A percentile compares a stretch with the other conserved stretches of the same genome.
Conservation (phyloP, 1,140 invertebrate genomes). For the Mamestra configurata region DNA sequence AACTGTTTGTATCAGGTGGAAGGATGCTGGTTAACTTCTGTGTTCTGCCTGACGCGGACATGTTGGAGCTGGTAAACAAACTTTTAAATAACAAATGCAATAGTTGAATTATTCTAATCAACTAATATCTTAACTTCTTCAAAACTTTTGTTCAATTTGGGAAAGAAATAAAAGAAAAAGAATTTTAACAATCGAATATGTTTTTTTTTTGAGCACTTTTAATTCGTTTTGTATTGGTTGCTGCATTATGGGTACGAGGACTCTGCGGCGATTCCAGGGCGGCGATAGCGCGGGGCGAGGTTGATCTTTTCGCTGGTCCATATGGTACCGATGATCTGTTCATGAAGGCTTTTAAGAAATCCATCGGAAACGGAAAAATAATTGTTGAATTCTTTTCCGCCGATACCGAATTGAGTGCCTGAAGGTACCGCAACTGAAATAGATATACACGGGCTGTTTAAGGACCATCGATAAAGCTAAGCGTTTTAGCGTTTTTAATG, state of each 20-base stretch:
- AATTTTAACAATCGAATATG: too few species aligned
- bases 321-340: conserved; percentile 51
- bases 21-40: conserved; percentile 34
- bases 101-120: background rate
- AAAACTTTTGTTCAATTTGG: too few species aligned
- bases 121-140: too few species aligned
- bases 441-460: background rate
- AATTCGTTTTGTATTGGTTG: too few species aligned
- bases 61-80: conserved; percentile 23
- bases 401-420: conserved; percentile 98
- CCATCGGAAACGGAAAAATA: conserved; percentile 98
- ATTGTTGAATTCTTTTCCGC: conserved; percentile 99
- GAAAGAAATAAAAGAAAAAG: too few species aligned
- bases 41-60: conserved; percentile 31
- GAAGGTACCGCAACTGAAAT: conserved; percentile 85
- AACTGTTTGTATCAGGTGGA: conserved; percentile 43
- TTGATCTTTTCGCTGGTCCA: too few species aligned
- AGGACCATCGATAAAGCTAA: too few species aligned
- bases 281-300: too few species aligned
- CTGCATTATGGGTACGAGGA: too few species aligned
- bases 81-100: conserved; percentile 28
- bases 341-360: conserved; percentile 94
- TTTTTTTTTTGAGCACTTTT: too few species aligned
- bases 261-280: too few species aligned
- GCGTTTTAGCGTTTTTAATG: too few species aligned